A percentile compares a stretch with the other conserved stretches of the same genome.
Evolutionary conservation across 1,140 invertebrate species (phyloP).

Genomic region (Lanistes nyassanus): DNA sequence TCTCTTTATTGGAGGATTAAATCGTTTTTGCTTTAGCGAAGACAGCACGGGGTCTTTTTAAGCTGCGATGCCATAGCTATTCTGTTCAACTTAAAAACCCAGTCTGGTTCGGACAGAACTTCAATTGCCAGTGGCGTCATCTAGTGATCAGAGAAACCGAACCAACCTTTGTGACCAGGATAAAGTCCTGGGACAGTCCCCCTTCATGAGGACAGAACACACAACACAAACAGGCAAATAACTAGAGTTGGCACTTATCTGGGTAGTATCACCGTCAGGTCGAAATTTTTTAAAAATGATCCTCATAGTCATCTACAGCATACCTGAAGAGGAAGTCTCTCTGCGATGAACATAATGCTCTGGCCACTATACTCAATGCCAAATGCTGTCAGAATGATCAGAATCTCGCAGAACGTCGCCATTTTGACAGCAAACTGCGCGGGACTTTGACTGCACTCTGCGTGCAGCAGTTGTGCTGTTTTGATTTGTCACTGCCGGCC

Average conservation of each 20-base stretch:
- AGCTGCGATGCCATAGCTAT: no score
- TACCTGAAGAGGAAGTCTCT: constrained; percentile 11
- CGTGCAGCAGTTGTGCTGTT: no score
- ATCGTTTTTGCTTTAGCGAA: no score
- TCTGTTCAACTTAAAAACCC: no score
- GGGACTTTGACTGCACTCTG: no score
- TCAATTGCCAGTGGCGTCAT: no score
- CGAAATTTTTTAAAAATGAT: background rate
- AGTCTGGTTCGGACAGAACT: no score
- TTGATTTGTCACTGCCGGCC: no score
- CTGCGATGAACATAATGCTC: constrained; percentile 10
- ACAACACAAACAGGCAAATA: background rate
- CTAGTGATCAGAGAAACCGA: no score
- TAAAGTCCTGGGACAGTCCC: background rate
- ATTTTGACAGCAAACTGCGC: background rate
- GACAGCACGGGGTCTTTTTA: no score
- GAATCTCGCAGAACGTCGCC: background rate
- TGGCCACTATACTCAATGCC: background rate
- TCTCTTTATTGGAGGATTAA: no score
- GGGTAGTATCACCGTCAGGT: background rate
- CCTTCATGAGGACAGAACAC: background rate
- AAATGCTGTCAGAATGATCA: background rate
- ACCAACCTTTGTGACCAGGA: no score
- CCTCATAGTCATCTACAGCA: background rate
- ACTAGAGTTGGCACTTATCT: background rate